Evolutionary conservation across 2,888 invertebrate genomes (phyloP).

Genomic region (Xanthorhoe designata): DNA sequence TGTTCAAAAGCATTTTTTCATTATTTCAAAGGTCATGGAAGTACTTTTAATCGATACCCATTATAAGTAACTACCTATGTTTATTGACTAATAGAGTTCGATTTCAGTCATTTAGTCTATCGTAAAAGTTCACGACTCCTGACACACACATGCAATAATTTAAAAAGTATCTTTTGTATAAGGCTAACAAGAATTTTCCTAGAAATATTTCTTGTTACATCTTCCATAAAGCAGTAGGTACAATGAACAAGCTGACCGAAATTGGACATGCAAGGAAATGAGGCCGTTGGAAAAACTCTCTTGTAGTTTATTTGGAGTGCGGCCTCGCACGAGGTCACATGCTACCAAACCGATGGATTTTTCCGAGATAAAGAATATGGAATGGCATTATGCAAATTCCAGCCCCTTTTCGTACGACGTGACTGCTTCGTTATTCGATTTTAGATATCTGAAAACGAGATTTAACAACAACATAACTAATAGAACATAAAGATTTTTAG

Average conservation of each 20-base stretch:
- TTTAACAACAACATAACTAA: constrained; percentile 14
- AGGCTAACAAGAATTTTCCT: neutral
- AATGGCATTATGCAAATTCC: constrained; percentile 28
- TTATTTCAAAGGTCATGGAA: neutral
- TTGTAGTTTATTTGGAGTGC: constrained; percentile 38
- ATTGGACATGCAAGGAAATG: constrained; percentile 52
- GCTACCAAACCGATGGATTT: constrained; percentile 31
- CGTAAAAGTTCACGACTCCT: no score
- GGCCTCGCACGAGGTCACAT: constrained; percentile 37
- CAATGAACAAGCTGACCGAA: constrained; percentile 39
- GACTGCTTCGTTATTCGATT: constrained; percentile 31
- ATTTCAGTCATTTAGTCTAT: no score
- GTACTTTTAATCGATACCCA: no score
- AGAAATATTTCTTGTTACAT: neutral
- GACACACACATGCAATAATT: no score
- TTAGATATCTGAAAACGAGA: constrained; percentile 23
- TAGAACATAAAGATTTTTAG: neutral
- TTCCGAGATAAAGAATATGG: constrained; percentile 31
- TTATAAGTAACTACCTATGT: no score
- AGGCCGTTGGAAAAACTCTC: constrained; percentile 43
- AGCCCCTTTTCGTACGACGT: constrained; percentile 29
- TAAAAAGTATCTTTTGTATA: no score
- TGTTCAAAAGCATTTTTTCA: neutral
- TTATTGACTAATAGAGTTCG: no score
- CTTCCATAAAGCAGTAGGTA: neutral